These are phyloP conservation scores for Diadema setosum DNA, from an alignment of 35 echinoderm and acorn worm species.

Conservation along the genomic window DNA sequence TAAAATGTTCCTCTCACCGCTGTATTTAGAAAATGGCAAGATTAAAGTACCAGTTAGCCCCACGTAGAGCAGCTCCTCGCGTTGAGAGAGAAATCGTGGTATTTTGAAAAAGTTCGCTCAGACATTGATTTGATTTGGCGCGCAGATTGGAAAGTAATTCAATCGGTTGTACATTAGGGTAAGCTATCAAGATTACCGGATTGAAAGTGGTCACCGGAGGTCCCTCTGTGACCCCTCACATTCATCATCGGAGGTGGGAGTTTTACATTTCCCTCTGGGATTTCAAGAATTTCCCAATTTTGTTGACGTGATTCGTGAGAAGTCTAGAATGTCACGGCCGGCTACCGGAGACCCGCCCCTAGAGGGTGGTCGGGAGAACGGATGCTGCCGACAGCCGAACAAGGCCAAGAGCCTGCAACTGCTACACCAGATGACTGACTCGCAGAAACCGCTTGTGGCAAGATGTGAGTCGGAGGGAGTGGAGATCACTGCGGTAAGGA, in stretches of 20 bases:
- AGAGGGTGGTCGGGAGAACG: conserved; percentile 13
- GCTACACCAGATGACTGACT: neutral
- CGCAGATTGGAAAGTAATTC: neutral
- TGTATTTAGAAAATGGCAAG: no score
- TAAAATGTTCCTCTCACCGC: neutral
- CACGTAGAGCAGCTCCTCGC: neutral
- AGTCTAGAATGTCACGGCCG: neutral
- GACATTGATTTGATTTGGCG: neutral
- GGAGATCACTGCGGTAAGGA: conserved; percentile 1
- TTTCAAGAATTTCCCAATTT: neutral
- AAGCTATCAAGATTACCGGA: neutral
- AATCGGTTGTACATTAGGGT: neutral
- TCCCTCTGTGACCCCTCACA: neutral
- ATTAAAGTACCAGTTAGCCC: neutral
- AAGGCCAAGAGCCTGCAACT: neutral
- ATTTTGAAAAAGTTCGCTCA: neutral
- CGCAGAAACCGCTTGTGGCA: neutral
- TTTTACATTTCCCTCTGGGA: neutral
- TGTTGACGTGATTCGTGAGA: neutral
- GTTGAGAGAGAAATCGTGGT: neutral
- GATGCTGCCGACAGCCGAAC: neutral
- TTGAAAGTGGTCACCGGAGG: neutral
- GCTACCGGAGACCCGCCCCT: neutral
- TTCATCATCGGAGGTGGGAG: neutral
- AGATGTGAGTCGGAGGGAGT: conserved; percentile 4